Percentiles rank a stretch among this genome's conserved stretches.
Conservation (phyloP, 92 coral and sea anemone species). For the Pocillopora grandis region DNA sequence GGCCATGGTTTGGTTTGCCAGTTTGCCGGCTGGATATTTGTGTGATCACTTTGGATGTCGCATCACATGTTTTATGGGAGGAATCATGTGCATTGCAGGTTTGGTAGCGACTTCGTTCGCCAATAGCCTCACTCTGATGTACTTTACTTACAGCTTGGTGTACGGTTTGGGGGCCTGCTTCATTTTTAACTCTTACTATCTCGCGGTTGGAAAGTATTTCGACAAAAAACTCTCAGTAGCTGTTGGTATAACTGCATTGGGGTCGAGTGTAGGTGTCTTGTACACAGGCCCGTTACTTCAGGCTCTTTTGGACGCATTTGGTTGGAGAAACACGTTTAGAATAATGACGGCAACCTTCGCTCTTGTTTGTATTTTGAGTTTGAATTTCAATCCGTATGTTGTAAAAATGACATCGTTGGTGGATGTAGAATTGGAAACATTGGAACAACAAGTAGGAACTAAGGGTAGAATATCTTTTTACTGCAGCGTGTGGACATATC, state of each 20-base stretch:
- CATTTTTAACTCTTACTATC: slow-evolving; percentile 27
- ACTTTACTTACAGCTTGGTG: slow-evolving; percentile 44
- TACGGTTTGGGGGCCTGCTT: slow-evolving; percentile 44
- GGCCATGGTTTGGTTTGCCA: slow-evolving; percentile 18
- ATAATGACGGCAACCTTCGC: slow-evolving; percentile 11
- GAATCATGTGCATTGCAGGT: slow-evolving; percentile 38
- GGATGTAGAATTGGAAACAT: neutral
- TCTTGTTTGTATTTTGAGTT: neutral
- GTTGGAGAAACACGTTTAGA: slow-evolving; percentile 32
- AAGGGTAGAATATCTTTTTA: neutral
- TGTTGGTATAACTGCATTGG: slow-evolving; percentile 25
- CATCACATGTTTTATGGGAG: slow-evolving; percentile 25
- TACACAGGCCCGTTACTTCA: slow-evolving; percentile 39
- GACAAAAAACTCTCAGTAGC: slow-evolving; percentile 35
- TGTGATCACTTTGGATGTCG: slow-evolving; percentile 13
- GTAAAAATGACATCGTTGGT: neutral
- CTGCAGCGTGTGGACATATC: slow-evolving; percentile 27
- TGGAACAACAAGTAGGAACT: neutral
- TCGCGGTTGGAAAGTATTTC: slow-evolving; percentile 34
- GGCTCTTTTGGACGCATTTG: slow-evolving; percentile 17
- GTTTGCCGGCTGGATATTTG: slow-evolving; percentile 10
- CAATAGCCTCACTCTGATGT: slow-evolving; percentile 35
- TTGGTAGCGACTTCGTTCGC: slow-evolving; percentile 54
- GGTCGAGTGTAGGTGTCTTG: slow-evolving; percentile 32
- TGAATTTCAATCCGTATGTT: slow-evolving; percentile 15